Base-by-base conservation (phyloP, 2,113 vertebrate genomes). In the Bungarus multicinctus region DNA sequence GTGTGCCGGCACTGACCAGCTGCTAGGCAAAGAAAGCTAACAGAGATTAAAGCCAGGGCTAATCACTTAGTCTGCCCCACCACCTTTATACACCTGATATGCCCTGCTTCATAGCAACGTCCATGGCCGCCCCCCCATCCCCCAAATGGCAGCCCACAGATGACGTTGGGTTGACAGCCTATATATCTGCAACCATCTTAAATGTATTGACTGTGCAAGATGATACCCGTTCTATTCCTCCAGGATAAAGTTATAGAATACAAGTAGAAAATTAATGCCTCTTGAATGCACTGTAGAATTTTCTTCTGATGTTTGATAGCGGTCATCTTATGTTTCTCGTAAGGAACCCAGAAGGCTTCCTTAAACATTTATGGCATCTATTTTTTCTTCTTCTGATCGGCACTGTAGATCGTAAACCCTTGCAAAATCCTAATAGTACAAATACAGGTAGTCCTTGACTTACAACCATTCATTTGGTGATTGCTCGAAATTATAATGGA, bases 181-280 rank as follows among this genome's bases (percentile, higher is more conserved):
- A 8, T 93, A 20, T 54, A 39, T 93, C 69, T 85, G 69, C 54
- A 86, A 74, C 20, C 69, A 52, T 22, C 85, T 93, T 89, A 50
- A 93, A 60, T 50, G 88, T 45, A 89, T 74, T 89, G 92, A 89
- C 54, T 89, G 88, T 89, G 92, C 25, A 89, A 92, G 69, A 69
- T 85, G 23, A 43, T 89, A 45, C 57, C 57, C 34, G 27, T 91
- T 92, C 45, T 81, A 54, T 54, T 86, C 54, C 43, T 85, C 54
- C 69, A 39, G 27, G 20, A 85, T 47, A 45, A 89, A 92, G 87
- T 52, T 25, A 30, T 52, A 55, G 53, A 34, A 92, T 89, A 69
- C 87, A 58, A 54, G 39, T 89, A 54, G 53, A 58, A 3, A 47
- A 22, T 34, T 47, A 45, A 89, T 58, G 52, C 25, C 10, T 57